phyloP scores from a whole-genome alignment of 2,797 vertebrate species.

The Arrhamphus sclerolepis region DNA sequence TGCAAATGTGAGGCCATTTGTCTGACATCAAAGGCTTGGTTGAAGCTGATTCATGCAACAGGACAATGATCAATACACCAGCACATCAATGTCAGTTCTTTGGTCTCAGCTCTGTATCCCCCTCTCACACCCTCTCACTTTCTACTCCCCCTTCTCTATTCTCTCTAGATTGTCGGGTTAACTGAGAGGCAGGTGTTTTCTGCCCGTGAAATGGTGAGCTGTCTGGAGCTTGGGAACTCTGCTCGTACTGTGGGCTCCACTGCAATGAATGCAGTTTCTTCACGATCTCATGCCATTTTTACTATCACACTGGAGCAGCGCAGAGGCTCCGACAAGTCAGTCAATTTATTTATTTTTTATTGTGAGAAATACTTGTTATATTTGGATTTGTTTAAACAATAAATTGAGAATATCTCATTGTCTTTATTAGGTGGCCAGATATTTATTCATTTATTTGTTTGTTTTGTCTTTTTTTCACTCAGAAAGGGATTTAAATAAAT shows the following conservation, averaged over 20 bases:
- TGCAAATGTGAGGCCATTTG: too few species aligned
- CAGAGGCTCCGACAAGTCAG: slow-evolving; percentile 88
- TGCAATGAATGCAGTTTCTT: slow-evolving; percentile 96
- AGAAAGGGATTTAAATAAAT: too few species aligned
- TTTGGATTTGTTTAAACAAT: background rate
- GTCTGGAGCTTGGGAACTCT: slow-evolving; percentile 92
- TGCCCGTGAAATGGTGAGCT: slow-evolving; percentile 86
- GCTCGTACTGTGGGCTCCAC: slow-evolving; percentile 92
- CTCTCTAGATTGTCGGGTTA: slow-evolving; percentile 89
- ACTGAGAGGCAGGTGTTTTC: slow-evolving; percentile 85
- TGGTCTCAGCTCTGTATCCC: background rate
- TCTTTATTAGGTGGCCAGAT: too few species aligned
- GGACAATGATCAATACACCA: too few species aligned
- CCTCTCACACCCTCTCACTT: too few species aligned
- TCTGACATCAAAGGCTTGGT: too few species aligned
- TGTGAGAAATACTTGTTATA: background rate
- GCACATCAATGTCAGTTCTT: background rate
- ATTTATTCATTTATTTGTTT: too few species aligned
- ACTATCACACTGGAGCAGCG: slow-evolving; percentile 93
- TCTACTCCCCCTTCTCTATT: too few species aligned
- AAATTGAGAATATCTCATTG: too few species aligned
- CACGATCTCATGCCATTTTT: slow-evolving; percentile 96
- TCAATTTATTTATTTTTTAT: background rate
- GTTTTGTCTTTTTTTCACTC: too few species aligned
- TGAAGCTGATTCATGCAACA: too few species aligned